Evolutionary conservation across 2,888 invertebrate genomes (phyloP).

Genomic region (Ditylenchus weischeri): DNA sequence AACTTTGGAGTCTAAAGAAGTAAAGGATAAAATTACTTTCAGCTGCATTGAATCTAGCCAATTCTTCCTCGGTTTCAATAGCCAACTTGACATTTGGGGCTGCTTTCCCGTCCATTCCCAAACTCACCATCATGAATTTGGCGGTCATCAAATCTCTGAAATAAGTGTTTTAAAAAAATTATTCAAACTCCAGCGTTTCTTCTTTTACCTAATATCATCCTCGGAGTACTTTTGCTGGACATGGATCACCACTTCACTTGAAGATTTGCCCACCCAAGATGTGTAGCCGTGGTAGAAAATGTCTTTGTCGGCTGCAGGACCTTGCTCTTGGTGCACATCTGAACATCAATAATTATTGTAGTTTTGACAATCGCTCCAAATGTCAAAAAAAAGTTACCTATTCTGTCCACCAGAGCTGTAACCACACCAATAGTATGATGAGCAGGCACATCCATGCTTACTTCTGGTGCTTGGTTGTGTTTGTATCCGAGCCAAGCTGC

Average conservation of each 20-base stretch:
- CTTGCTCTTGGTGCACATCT: constrained; percentile 8
- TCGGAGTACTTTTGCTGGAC: constrained; percentile 16
- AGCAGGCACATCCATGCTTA: constrained; percentile 62
- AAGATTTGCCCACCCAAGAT: constrained; percentile 72
- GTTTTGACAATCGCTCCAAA: background rate
- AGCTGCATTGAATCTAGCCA: constrained; percentile 66
- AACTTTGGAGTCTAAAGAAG: too few relatives aligned
- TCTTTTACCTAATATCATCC: background rate
- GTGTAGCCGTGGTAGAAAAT: constrained; percentile 66
- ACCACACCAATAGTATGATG: constrained; percentile 64
- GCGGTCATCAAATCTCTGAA: constrained; percentile 61
- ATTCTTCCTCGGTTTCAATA: constrained; percentile 68
- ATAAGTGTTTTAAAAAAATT: background rate
- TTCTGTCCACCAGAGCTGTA: constrained; percentile 73
- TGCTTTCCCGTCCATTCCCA: constrained; percentile 62
- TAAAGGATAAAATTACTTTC: constrained; percentile 60
- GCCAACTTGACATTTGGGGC: constrained; percentile 27
- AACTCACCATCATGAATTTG: constrained; percentile 72
- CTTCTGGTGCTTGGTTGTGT: constrained; percentile 65
- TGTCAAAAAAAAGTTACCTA: constrained; percentile 59
- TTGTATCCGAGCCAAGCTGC: constrained; percentile 69
- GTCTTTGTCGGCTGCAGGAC: constrained; percentile 5
- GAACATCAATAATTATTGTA: background rate
- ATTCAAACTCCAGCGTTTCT: background rate
- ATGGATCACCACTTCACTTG: constrained; percentile 70